These are phyloP conservation scores for Synanthedon andrenaeformis DNA, from an alignment of 2,888 invertebrate species.

Conservation along the genomic window DNA sequence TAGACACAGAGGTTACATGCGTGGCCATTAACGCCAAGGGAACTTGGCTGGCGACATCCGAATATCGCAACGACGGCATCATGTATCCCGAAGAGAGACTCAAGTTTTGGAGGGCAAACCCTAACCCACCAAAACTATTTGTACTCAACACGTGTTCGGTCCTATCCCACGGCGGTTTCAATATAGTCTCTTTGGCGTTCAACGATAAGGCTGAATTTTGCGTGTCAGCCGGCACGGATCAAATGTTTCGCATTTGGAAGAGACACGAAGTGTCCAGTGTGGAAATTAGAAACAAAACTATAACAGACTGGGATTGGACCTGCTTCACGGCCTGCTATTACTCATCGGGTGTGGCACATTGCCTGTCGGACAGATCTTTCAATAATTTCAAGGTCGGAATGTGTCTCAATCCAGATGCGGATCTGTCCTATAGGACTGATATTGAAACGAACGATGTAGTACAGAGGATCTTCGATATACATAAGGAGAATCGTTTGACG, in stretches of 20 bases:
- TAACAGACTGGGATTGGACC: conserved; percentile 27
- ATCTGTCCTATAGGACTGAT: conserved; percentile 8
- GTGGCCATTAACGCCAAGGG: conserved; percentile 48
- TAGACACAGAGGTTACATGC: conserved; percentile 57
- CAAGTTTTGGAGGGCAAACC: conserved; percentile 45
- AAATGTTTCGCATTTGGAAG: conserved; percentile 57
- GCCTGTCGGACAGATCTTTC: conserved; percentile 34
- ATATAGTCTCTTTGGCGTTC: conserved; percentile 43
- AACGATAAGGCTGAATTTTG: conserved; percentile 47
- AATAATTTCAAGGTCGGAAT: conserved; percentile 43
- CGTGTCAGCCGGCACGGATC: conserved; percentile 54
- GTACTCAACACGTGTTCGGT: conserved; percentile 52
- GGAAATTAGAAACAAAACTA: conserved; percentile 9
- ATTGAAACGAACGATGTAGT: conserved; percentile 31
- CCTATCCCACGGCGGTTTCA: conserved; percentile 55
- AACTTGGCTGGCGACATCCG: conserved; percentile 53
- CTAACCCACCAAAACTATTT: conserved; percentile 32
- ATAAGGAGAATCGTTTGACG: conserved; percentile 29
- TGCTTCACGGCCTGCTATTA: conserved; percentile 60
- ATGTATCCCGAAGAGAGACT: conserved; percentile 54
- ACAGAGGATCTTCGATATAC: conserved; percentile 39
- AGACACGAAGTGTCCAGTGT: conserved; percentile 17
- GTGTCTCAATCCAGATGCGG: not conserved
- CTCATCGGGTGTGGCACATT: conserved; percentile 46
- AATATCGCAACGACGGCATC: conserved; percentile 54